phyloP scores from a whole-genome alignment of 2,888 invertebrate genomes.

The Hirtodrosophila histrioides region DNA sequence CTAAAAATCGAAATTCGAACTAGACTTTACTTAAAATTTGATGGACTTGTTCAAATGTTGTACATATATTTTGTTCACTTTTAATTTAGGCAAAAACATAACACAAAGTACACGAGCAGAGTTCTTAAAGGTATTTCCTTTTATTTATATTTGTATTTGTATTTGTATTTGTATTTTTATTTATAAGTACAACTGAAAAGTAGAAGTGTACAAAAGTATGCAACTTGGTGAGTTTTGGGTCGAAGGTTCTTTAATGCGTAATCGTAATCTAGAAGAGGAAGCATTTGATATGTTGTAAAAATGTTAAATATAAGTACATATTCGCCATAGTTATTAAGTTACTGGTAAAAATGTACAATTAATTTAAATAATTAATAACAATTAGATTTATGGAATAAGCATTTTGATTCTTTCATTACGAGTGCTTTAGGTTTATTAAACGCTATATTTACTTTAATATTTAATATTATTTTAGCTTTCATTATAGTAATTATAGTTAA shows the following conservation, averaged over 20 bases:
- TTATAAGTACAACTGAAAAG: slow-evolving; percentile 23
- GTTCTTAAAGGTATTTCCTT: slow-evolving; percentile 57
- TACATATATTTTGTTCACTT: slow-evolving; percentile 36
- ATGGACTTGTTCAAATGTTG: slow-evolving; percentile 51
- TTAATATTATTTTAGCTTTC: slow-evolving; percentile 15
- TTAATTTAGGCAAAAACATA: slow-evolving; percentile 31
- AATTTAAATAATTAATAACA: slow-evolving; percentile 75
- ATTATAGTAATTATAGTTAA: slow-evolving; percentile 29
- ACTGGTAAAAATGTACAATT: slow-evolving; percentile 58
- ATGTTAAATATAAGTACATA: slow-evolving; percentile 50
- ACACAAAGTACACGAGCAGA: slow-evolving; percentile 58
- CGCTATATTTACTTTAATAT: slow-evolving; percentile 27
- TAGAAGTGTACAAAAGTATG: slow-evolving; percentile 19
- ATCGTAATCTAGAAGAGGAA: slow-evolving; percentile 73
- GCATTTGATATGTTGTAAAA: slow-evolving; percentile 83
- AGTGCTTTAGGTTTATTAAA: slow-evolving; percentile 36
- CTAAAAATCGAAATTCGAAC: slow-evolving; percentile 43
- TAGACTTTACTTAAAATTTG: slow-evolving; percentile 54
- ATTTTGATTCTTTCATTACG: slow-evolving; percentile 37
- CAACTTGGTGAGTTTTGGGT: slow-evolving; percentile 1
- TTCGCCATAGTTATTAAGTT: slow-evolving; percentile 28
- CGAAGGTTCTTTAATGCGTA: slow-evolving; percentile 35
- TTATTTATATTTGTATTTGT: slow-evolving; percentile 10
- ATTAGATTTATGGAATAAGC: slow-evolving; percentile 57
- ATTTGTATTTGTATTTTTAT: slow-evolving; percentile 10